These are phyloP conservation scores for Dasyurus viverrinus DNA, from an alignment of 2,113 vertebrate species.

Conservation along the genomic window DNA sequence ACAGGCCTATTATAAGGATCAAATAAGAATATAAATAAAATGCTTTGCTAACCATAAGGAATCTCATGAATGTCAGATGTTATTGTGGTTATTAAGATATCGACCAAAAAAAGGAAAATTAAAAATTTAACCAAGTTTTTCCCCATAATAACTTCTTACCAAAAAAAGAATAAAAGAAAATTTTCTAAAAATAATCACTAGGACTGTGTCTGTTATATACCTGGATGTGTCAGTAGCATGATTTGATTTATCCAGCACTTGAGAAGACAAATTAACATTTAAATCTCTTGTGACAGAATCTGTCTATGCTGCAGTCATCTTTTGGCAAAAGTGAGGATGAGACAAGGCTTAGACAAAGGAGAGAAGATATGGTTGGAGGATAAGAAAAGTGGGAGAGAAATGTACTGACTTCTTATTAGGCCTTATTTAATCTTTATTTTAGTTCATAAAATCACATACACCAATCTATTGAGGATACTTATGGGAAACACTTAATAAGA, in stretches of 20 bases:
- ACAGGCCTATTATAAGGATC: neutral
- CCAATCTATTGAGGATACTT: conserved; percentile 55
- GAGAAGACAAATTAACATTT: conserved; percentile 16
- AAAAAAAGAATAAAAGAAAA: neutral
- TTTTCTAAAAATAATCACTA: conserved; percentile 11
- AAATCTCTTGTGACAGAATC: conserved; percentile 35
- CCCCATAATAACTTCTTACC: neutral
- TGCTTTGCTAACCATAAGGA: neutral
- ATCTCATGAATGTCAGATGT: neutral
- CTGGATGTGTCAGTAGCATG: neutral
- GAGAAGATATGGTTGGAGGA: neutral
- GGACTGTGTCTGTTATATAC: neutral
- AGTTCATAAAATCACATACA: conserved; percentile 45
- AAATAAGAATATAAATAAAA: neutral
- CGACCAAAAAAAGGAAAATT: neutral
- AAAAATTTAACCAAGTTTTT: neutral
- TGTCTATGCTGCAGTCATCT: neutral
- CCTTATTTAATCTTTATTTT: conserved; percentile 10
- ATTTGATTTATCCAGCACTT: conserved; percentile 23
- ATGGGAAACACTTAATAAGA: conserved; percentile 47
- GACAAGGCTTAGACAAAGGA: neutral
- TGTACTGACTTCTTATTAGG: neutral
- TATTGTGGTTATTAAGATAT: conserved; percentile 7
- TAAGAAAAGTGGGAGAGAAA: neutral
- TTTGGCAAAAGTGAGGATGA: conserved; percentile 7